These are phyloP conservation scores for Octodon degus DNA, from an alignment of 2,113 vertebrate genomes.

Conservation along the genomic window DNA sequence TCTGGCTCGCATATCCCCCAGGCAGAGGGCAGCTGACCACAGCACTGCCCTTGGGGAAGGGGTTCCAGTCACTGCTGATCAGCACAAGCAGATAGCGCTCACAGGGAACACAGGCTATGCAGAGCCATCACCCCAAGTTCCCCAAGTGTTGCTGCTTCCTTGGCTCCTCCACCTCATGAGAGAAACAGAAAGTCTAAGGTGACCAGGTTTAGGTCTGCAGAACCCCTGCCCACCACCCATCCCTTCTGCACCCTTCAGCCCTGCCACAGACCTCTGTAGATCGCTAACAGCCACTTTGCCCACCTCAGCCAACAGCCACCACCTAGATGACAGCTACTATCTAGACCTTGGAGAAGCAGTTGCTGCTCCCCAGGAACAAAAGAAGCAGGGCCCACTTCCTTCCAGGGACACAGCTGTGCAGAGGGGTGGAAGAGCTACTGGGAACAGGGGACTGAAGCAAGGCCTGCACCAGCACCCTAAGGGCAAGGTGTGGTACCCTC, in stretches of 20 bases:
- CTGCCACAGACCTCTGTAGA: background rate
- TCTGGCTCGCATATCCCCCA: background rate
- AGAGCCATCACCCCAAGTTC: background rate
- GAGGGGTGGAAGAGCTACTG: fast-evolving
- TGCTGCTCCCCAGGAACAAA: background rate
- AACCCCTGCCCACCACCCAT: no score
- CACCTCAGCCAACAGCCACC: background rate
- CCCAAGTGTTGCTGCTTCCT: background rate
- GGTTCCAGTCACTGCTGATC: background rate
- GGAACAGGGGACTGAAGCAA: background rate
- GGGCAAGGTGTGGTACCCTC: background rate
- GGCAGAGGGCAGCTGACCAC: background rate
- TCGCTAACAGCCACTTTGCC: background rate
- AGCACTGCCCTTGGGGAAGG: background rate
- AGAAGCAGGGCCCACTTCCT: no score
- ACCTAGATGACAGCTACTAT: background rate
- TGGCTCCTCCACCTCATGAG: background rate
- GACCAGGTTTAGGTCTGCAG: background rate
- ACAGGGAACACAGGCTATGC: background rate
- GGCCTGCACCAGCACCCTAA: background rate
- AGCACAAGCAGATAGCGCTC: background rate
- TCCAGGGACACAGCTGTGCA: background rate
- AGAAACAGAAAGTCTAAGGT: background rate
- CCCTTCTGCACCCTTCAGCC: background rate
- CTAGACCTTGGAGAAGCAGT: background rate